These are phyloP conservation scores for Epinotia bilunana DNA, from an alignment of 2,888 invertebrate species.

Conservation along the genomic window DNA sequence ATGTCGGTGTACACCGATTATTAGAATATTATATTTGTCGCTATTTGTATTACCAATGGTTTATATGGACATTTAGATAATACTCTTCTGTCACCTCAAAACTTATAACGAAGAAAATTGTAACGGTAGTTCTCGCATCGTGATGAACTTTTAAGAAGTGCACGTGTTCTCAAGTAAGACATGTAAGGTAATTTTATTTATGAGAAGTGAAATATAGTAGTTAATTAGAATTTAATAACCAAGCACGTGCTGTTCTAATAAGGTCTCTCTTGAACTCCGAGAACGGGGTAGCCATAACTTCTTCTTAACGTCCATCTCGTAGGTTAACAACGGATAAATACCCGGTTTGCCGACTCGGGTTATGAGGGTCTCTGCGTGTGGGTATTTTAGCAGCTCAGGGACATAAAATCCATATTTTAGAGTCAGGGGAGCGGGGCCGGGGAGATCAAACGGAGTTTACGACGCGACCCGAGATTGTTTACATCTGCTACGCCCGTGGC, in stretches of 20 bases:
- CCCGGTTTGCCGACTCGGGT: constrained; percentile 56
- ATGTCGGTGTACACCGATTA: constrained; percentile 40
- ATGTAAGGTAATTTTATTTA: not conserved
- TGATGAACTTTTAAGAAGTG: not conserved
- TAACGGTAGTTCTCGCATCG: too few relatives aligned
- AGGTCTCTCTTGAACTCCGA: not conserved
- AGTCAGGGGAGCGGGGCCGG: constrained; percentile 64
- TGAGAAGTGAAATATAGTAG: not conserved
- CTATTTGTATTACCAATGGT: constrained; percentile 42
- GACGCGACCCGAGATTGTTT: constrained; percentile 81
- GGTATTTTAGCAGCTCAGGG: constrained; percentile 78
- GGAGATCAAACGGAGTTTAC: constrained; percentile 83
- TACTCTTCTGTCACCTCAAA: constrained; percentile 6
- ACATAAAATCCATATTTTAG: constrained; percentile 83
- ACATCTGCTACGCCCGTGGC: constrained; percentile 81
- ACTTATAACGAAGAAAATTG: not conserved
- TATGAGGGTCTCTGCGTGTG: constrained; percentile 74
- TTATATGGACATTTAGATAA: constrained; percentile 22
- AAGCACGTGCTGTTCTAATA: not conserved
- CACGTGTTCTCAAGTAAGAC: not conserved
- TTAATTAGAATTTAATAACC: not conserved
- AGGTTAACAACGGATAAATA: constrained; percentile 39
- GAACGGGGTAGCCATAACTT: constrained; percentile 19
- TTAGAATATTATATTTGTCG: constrained; percentile 38
- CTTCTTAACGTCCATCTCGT: constrained; percentile 18